Evolutionary conservation across 1,140 invertebrate genomes (phyloP), one percentile per base, ranked within the genome.

Genomic region (Sminthurinus signatus): DNA sequence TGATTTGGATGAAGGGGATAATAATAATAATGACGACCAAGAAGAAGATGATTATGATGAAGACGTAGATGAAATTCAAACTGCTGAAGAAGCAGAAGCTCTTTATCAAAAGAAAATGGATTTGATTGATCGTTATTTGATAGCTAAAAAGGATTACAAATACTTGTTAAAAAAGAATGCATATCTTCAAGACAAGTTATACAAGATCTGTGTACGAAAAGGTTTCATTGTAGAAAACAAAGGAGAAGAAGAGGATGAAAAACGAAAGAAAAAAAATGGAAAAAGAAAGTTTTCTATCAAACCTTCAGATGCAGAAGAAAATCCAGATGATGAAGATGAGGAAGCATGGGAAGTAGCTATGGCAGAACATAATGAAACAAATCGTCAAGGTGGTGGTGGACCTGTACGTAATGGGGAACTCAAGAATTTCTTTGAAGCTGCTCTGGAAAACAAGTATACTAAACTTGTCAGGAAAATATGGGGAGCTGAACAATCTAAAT

Each of bases 91-190:
- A n/a, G n/a, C 15, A 2, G 31, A 39, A 27, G 54, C n/a, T 46
- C 25, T 59, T 8, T 5, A 29, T 12, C 5, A 62, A 14, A 46
- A 54, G 28, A 42, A 60, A 21, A 17, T 10, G 31, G 32, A 39
- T 1, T 44, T 61, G 8, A 46, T 62, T 10, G 46, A 67, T n/a
- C 15, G 29, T 8, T 65, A 69, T 21, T 8, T 66, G 4, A 51
- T 15, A 2, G 17, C 21, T 1, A 64, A 67, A 42, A 29, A 17
- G 1, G 29, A 54, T 2, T 60, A 65, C 21, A 70, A 65, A 28
- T 60, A 64, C 44, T 29, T 60, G 25, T 57, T 28, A 14, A 70
- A 70, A 42, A 68, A 64, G 36, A 69, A 69, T 59, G 51, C 52
- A 3, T 62, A 67, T 31, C 31, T 65, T 21, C 66, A 64, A 31